These are phyloP conservation scores for Darevskia mixta DNA, from an alignment of 2,797 vertebrate species.

Conservation along the genomic window DNA sequence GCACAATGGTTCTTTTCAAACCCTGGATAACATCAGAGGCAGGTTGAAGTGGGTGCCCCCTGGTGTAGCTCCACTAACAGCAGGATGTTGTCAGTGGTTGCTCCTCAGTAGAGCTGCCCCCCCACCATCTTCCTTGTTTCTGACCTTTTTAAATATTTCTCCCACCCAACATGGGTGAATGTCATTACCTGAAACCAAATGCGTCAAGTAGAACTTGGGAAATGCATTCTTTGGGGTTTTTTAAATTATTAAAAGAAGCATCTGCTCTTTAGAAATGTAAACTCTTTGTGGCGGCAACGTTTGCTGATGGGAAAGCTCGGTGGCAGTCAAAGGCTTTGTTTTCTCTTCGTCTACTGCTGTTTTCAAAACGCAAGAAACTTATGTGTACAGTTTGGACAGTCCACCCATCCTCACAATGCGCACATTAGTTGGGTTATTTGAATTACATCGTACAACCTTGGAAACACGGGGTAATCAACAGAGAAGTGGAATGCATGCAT, in stretches of 20 bases:
- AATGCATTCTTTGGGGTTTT: background rate
- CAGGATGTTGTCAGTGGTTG: background rate
- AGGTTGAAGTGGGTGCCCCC: background rate
- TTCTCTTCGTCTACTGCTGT: background rate
- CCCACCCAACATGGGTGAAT: background rate
- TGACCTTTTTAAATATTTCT: slow-evolving; percentile 40
- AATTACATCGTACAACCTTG: background rate
- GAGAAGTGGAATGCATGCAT: no score
- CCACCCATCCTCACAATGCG: background rate
- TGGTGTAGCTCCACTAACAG: background rate
- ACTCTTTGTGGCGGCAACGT: background rate
- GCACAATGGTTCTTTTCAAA: background rate
- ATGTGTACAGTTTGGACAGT: background rate
- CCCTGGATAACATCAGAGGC: slow-evolving; percentile 32
- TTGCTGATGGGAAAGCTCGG: background rate
- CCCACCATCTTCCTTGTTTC: background rate
- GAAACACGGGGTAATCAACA: background rate
- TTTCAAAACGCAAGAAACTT: background rate
- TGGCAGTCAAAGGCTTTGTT: accelerated
- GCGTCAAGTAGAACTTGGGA: background rate
- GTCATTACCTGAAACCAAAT: slow-evolving; percentile 6
- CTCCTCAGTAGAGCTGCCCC: background rate
- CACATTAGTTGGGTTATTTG: background rate
- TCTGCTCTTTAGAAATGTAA: slow-evolving; percentile 6
- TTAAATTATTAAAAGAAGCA: slow-evolving; percentile 31